A percentile compares a stretch with the other conserved stretches of the same genome.
phyloP scores from a whole-genome alignment of 2,888 invertebrate genomes.

The Brenthis hecate region DNA sequence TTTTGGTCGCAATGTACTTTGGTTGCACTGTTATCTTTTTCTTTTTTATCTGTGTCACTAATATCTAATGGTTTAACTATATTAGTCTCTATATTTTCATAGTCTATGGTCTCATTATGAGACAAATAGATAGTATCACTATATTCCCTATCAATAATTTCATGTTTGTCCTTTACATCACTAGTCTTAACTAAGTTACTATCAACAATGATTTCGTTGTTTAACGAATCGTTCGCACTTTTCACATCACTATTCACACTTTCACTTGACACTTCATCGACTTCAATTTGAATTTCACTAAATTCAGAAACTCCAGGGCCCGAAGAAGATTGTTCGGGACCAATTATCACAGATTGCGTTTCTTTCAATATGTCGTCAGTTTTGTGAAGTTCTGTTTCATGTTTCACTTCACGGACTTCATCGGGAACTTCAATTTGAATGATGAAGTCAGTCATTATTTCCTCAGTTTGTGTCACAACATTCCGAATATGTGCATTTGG shows the following conservation, averaged over 20 bases:
- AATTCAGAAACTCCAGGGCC: conserved; percentile 27
- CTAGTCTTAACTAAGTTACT: conserved; percentile 46
- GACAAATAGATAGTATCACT: conserved; percentile 56
- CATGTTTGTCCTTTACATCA: conserved; percentile 38
- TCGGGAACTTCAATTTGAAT: conserved; percentile 20
- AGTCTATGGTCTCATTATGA: conserved; percentile 53
- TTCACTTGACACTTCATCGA: conserved; percentile 19
- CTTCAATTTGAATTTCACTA: conserved; percentile 17
- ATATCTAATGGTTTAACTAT: conserved; percentile 55
- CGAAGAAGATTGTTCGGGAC: conserved; percentile 23
- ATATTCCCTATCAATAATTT: conserved; percentile 42
- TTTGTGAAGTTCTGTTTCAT: conserved; percentile 29
- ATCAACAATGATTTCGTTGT: conserved; percentile 31
- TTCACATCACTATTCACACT: conserved; percentile 33
- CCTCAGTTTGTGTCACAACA: conserved; percentile 34
- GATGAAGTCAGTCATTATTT: conserved; percentile 28
- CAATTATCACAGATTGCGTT: conserved; percentile 40
- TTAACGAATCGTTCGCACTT: conserved; percentile 30
- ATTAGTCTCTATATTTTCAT: conserved; percentile 55
- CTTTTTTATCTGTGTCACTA: conserved; percentile 53
- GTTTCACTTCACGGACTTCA: conserved; percentile 24
- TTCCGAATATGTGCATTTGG: conserved; percentile 31
- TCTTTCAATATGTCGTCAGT: conserved; percentile 22
- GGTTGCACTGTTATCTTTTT: conserved; percentile 54
- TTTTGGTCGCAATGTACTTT: conserved; percentile 56